These are phyloP conservation scores for Zaprionus africanus DNA, from an alignment of 1,140 invertebrate species.

Conservation along the genomic window DNA sequence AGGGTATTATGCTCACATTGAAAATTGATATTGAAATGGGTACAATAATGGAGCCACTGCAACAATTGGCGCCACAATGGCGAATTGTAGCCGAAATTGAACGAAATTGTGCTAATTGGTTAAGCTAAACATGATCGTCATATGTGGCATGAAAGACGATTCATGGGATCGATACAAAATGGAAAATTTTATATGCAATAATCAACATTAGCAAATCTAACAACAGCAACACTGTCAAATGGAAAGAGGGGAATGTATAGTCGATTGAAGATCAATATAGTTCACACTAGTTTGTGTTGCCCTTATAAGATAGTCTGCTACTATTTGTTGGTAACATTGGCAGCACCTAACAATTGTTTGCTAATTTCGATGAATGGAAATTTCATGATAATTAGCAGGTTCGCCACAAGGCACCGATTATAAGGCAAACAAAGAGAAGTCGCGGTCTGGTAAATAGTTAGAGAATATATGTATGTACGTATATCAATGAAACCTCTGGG, in stretches of 20 bases:
- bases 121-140: conserved; percentile 55
- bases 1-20: conserved; percentile 6
- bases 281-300: not conserved
- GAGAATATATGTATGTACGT: not conserved
- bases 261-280: not conserved
- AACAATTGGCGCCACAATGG: conserved; percentile 56
- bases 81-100: conserved; percentile 49
- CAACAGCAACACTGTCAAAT: conserved; percentile 28
- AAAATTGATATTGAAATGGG: conserved; percentile 38
- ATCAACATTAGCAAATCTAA: conserved; percentile 54
- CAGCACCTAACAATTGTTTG: conserved; percentile 16
- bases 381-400: conserved; percentile 35
- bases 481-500: conserved; percentile 42
- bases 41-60: conserved; percentile 26
- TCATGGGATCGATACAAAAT: conserved; percentile 56
- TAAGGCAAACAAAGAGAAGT: conserved; percentile 22
- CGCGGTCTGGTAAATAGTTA: conserved; percentile 42
- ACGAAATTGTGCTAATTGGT: conserved; percentile 68
- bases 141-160: conserved; percentile 38
- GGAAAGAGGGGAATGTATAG: conserved; percentile 10
- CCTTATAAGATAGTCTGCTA: not conserved
- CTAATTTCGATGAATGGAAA: conserved; percentile 20
- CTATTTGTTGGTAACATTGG: not conserved
- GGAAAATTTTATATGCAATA: conserved; percentile 74
- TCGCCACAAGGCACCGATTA: conserved; percentile 22